Percentiles rank a stretch among this genome's conserved stretches.
These are phyloP conservation scores for Penaeus chinensis DNA, from an alignment of 1,140 invertebrate species.

Conservation along the genomic window DNA sequence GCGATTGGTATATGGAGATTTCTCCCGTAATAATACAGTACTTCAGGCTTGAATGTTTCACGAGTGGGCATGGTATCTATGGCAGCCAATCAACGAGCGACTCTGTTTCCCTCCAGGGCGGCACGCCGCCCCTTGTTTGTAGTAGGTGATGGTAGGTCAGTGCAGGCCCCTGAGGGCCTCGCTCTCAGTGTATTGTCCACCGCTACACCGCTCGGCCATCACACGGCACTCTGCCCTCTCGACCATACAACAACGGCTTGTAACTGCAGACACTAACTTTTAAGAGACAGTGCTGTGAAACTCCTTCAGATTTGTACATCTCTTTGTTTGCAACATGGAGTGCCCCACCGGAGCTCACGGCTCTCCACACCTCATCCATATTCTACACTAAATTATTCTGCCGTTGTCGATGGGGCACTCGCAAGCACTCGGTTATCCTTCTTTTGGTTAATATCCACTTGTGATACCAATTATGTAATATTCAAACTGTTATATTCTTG, in stretches of 20 bases:
- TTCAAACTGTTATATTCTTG: conserved; percentile 61
- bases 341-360: conserved; percentile 22
- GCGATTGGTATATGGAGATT: conserved; percentile 26
- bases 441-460: conserved; percentile 40
- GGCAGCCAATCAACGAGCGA: conserved; percentile 40
- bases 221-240: conserved; percentile 22
- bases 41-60: conserved; percentile 57
- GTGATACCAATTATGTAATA: conserved; percentile 59
- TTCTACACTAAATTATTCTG: conserved; percentile 7
- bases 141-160: conserved; percentile 33
- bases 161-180: neutral
- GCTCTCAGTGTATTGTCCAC: conserved; percentile 31
- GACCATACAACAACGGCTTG: conserved; percentile 55
- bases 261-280: conserved; percentile 58
- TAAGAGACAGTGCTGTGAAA: conserved; percentile 60
- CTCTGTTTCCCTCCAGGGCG: conserved; percentile 49
- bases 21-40: conserved; percentile 49
- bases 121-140: conserved; percentile 38
- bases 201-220: neutral
- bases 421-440: conserved; percentile 18
- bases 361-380: conserved; percentile 9
- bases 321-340: conserved; percentile 53
- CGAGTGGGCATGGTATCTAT: conserved; percentile 36
- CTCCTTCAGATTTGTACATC: conserved; percentile 53
- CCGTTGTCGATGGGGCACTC: conserved; percentile 30